Base-by-base conservation (phyloP, 2,113 vertebrate genomes). In the Oncorhynchus mykiss region DNA sequence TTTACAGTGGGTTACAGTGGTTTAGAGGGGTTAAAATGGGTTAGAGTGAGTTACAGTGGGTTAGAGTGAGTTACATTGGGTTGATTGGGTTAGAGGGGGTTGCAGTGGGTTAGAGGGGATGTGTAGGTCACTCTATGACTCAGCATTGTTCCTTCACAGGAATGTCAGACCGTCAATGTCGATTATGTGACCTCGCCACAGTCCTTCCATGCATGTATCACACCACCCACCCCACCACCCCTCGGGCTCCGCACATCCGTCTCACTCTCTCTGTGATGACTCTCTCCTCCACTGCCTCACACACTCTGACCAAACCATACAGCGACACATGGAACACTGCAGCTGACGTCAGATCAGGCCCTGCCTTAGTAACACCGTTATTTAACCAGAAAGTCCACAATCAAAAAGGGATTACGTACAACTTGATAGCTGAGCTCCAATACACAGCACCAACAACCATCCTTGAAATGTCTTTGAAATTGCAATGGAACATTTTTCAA, bases 71-170 rank as follows among this genome's bases (percentile, higher is more conserved):
- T 34, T 6, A 34, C 31, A 34, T 5, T 1, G 31, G 31, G 31
- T 34, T 0, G 27, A 27, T 4, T 31, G 29, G 29, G 29, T 31
- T 31, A 31, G 29, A 31, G 29, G 31, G 5, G 5, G 31, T 34
- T 6, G 5, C 31, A 16, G 51, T 14, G 54, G 54, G 4, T 57
- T 57, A 20, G 24, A 29, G 12, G 71, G 27, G 18, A 34, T 9
- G 20, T 73, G 65, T 77, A 77, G 78, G 80, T 73, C 80, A 87
- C 75, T 73, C 67, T 74, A 67, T 81, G 84, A 92, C 85, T 90
- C 89, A 87, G 78, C 82, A 83, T 79, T 77, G 85, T 82, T 83
- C 81, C 24, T 78, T 82, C 77, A 72, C 81, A 74, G 86, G 84
- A 88, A 82, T 75, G 71, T 54, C 49, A 54, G 3, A 5, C 49